Evolutionary conservation across 1,140 invertebrate genomes (phyloP).

Genomic region (Lordiphosa collinella): DNA sequence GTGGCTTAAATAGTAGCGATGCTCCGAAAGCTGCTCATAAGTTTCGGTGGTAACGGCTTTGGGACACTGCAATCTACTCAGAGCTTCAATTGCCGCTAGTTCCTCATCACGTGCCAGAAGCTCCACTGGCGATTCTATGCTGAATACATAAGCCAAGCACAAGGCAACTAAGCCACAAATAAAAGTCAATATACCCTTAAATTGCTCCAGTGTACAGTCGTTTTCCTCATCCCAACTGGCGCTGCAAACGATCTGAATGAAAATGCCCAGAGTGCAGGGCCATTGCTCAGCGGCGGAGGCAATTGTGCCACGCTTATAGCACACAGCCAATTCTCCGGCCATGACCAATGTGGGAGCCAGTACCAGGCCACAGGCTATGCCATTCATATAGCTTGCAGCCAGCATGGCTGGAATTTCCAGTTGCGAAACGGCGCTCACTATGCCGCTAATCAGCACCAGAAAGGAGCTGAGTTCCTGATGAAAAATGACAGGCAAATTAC

Average conservation of each 20-base stretch:
- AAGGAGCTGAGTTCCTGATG: slow-evolving; percentile 46
- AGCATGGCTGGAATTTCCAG: slow-evolving; percentile 26
- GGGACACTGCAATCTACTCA: slow-evolving; percentile 54
- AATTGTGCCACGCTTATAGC: slow-evolving; percentile 46
- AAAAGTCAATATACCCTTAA: slow-evolving; percentile 42
- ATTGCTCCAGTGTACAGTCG: slow-evolving; percentile 35
- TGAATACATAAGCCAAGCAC: slow-evolving; percentile 28
- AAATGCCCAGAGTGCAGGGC: slow-evolving; percentile 43
- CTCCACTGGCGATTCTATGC: slow-evolving; percentile 57
- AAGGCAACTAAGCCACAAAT: slow-evolving; percentile 39
- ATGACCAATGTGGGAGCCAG: slow-evolving; percentile 44
- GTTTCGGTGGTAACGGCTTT: slow-evolving; percentile 52
- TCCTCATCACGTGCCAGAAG: slow-evolving; percentile 36
- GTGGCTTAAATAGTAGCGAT: slow-evolving; percentile 48
- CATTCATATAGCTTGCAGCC: slow-evolving; percentile 48
- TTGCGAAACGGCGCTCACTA: slow-evolving; percentile 16
- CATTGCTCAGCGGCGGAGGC: slow-evolving; percentile 44
- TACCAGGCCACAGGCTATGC: slow-evolving; percentile 51
- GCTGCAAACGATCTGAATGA: slow-evolving; percentile 53
- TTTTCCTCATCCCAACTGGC: slow-evolving; percentile 23
- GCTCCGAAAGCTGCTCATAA: slow-evolving; percentile 59
- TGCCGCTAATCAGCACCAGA: slow-evolving; percentile 38
- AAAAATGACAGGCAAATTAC: neutral
- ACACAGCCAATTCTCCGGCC: slow-evolving; percentile 47
- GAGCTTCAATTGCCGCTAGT: slow-evolving; percentile 44